These are phyloP conservation scores for Acleris holmiana DNA, from an alignment of 2,888 invertebrate genomes.

Conservation along the genomic window DNA sequence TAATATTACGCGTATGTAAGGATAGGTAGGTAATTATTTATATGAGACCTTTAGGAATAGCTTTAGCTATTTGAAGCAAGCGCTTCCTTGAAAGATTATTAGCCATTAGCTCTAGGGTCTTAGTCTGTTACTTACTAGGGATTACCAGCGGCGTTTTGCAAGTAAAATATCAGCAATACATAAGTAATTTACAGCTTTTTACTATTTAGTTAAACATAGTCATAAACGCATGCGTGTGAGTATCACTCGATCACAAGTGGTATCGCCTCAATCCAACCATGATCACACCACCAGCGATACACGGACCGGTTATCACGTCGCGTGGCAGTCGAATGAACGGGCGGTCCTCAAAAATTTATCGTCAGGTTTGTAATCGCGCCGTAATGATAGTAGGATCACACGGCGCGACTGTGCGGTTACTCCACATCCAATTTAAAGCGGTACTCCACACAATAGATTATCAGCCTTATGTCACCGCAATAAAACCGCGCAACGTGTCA, in stretches of 20 bases:
- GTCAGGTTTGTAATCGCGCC: conserved; percentile 50
- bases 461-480: conserved; percentile 35
- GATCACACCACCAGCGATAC: conserved; percentile 61
- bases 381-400: conserved; percentile 45
- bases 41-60: too few species aligned
- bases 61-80: neutral
- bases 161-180: conserved; percentile 5
- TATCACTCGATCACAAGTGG: conserved; percentile 60
- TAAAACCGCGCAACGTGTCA: conserved; percentile 28
- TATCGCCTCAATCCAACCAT: conserved; percentile 59
- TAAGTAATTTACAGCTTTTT: conserved; percentile 41
- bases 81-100: neutral
- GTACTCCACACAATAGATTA: conserved; percentile 26
- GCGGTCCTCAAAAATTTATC: conserved; percentile 72
- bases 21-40: conserved; percentile 5
- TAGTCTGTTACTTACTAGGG: neutral
- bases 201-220: conserved; percentile 44
- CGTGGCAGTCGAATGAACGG: conserved; percentile 71
- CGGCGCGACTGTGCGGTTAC: conserved; percentile 60
- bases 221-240: conserved; percentile 49
- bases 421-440: conserved; percentile 17
- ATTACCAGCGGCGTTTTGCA: conserved; percentile 4
- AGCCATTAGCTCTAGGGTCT: neutral
- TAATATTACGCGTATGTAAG: neutral
- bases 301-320: conserved; percentile 66